Evolutionary conservation across 1,140 invertebrate species (phyloP), one percentile per base, ranked within the genome.

Genomic region (Atta texana): DNA sequence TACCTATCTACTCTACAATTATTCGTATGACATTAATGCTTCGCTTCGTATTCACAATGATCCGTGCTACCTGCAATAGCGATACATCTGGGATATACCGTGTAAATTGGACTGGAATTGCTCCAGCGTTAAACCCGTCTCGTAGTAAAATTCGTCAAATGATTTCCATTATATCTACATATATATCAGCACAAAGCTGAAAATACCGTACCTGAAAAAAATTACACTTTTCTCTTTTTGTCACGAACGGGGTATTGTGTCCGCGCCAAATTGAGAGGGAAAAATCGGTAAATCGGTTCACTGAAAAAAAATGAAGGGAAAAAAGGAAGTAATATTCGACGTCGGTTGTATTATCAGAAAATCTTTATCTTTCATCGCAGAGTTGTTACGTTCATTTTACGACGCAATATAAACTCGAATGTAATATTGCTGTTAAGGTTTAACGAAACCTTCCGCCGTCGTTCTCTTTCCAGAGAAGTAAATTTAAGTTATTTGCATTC

Each of bases 31-130:
- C 39, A 34, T 57, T 74, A 64, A 75, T 64, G 24, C 51, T 7
- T 44, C 28, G 34, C 34, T 55, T 68, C 51, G 31, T 24, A 18
- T 5, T 57, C 28, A 4, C 24, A 18, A 14, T 81, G 31, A 44
- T 69, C 21, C 51, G 4, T 14, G n/a, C 7, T 34, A 24, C 6
- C 49, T 24, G 14, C 44, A 18, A 71, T 57, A 24, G 31, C 14
- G 49, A 81, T 24, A 31, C 53, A 69, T 68, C 21, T 28, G 51
- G 39, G n/a, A 69, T 16, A 14, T 55, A 14, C 5, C 31, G 64
- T 55, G 49, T 16, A 69, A 81, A 81, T 81, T 55, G 51, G 28
- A 61, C 34, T n/a, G n/a, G 57, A 64, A 71, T 44, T 71, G 31
- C 34, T 55, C 7, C 10, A 14, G n/a, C n/a, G 31, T 55, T 57